A percentile compares a stretch with the other conserved stretches of the same genome.
Evolutionary conservation across 1,140 invertebrate species (phyloP).

Genomic region (Drosophila sp.): DNA sequence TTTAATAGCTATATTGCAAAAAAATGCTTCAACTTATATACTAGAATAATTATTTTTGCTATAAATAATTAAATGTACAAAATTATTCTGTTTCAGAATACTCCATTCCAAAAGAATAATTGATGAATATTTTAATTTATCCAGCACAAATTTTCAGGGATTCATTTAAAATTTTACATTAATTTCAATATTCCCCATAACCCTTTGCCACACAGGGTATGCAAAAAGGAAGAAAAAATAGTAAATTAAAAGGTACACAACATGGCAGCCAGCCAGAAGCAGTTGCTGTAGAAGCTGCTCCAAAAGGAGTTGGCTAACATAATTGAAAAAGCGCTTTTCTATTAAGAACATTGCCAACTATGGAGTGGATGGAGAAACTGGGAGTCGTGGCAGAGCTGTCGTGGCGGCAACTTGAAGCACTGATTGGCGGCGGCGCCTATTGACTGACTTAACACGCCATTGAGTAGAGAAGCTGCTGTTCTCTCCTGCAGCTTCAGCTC

Average conservation of each 20-base stretch:
- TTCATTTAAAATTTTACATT: too few relatives aligned
- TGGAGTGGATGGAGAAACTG: too few relatives aligned
- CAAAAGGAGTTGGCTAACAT: slow-evolving; percentile 79
- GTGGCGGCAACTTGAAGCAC: slow-evolving; percentile 66
- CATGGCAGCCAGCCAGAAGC: slow-evolving; percentile 48
- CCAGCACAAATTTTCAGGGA: not conserved
- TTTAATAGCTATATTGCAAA: too few relatives aligned
- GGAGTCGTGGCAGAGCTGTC: too few relatives aligned
- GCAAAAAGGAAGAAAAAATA: slow-evolving; percentile 63
- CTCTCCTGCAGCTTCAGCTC: too few relatives aligned
- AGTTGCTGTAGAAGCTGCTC: slow-evolving; percentile 50
- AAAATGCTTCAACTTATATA: too few relatives aligned
- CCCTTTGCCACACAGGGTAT: not conserved
- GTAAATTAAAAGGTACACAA: slow-evolving; percentile 82
- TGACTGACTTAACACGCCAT: slow-evolving; percentile 83
- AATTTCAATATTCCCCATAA: not conserved
- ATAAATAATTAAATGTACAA: too few relatives aligned
- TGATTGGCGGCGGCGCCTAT: slow-evolving; percentile 81
- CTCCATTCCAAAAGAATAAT: too few relatives aligned
- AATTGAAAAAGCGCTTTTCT: slow-evolving; percentile 83
- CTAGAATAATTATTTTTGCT: too few relatives aligned
- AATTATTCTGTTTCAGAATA: too few relatives aligned
- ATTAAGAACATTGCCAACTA: slow-evolving; percentile 66
- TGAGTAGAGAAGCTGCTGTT: slow-evolving; percentile 58
- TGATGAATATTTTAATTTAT: too few relatives aligned